Evolutionary conservation across 2,113 vertebrate genomes (phyloP), one percentile per base, ranked within the genome.

Genomic region (Suncus etruscus): DNA sequence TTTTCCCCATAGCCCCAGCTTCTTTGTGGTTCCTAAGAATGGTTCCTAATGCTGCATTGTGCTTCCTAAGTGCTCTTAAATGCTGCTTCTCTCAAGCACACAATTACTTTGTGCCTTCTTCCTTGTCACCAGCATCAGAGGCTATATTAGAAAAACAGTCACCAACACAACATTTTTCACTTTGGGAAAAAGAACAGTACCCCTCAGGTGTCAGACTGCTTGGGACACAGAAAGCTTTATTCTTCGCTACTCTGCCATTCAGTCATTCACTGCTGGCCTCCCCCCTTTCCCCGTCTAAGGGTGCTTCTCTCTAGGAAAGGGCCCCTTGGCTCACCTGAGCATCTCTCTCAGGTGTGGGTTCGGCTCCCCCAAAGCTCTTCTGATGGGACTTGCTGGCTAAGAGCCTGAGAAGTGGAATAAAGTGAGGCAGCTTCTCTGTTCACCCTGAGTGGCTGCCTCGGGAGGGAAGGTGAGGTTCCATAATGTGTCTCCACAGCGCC

Each of bases 401-500:
- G 39, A 39, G 39, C 39, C 39, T 39, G 39, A 39, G 39, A 5
- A 39, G 39, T 39, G 39, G 39, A 39, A 39, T 39, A 5, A 39
- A 39, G 39, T 39, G 39, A 5, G 39, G 39, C 39, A 39, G 39
- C 39, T 39, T 39, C 39, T 3, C 39, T 39, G 39, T 5, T 39
- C 39, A 39, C 16, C 32, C 69, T 1, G 8, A 29, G 80, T 75
- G 1, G 1, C 29, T 54, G 11, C 51, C 15, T 54, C n/a, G 20
- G 24, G 22, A 90, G 78, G 48, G 25, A 51, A 81, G 18, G 20
- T 78, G 76, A 96, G 54, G 12, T 22, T 77, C 50, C 72, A 1
- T 68, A 31, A 31, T 93, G 51, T 63, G 27, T 88, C 2, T 73
- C 45, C 45, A 78, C 61, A 99, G 99, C 98, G 99, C 3, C 98